Percentiles rank a stretch among this genome's conserved stretches.
Conservation (phyloP, 2,113 vertebrate species). For the Vireo altiloquus region DNA sequence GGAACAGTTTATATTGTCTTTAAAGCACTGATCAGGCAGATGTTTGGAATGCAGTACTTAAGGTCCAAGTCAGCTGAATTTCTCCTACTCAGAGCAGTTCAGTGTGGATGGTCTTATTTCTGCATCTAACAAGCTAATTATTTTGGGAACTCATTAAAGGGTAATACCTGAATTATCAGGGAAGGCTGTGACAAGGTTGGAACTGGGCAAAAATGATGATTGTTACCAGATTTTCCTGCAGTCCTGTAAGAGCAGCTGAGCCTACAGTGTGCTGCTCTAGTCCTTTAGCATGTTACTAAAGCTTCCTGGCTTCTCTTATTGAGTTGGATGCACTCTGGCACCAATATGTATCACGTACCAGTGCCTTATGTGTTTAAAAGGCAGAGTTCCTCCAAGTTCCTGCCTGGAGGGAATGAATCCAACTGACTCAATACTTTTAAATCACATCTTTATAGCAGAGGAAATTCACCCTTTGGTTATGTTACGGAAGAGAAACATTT, state of each 20-base stretch:
- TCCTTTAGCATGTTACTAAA: not conserved
- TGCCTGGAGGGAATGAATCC: not conserved
- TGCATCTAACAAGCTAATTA: not conserved
- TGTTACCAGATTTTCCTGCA: not conserved
- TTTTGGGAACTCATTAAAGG: not conserved
- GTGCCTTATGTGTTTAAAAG: not conserved
- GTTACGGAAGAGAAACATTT: not conserved
- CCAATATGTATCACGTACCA: not conserved
- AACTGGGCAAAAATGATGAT: not conserved
- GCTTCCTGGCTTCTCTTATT: not conserved
- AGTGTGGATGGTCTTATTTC: not conserved
- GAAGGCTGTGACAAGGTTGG: not conserved
- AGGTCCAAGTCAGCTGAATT: not conserved
- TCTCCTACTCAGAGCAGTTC: not conserved
- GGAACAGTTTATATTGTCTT: not conserved
- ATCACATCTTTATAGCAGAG: not conserved
- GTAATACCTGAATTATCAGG: rapidly evolving
- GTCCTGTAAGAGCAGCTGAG: not conserved
- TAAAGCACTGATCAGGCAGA: not conserved
- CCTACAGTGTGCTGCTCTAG: not conserved
- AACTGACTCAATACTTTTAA: not conserved
- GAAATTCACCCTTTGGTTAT: not conserved
- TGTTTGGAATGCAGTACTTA: not conserved
- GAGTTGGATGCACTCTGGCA: not conserved
- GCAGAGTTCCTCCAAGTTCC: not conserved